Evolutionary conservation across 2,888 invertebrate genomes (phyloP), one percentile per base, ranked within the genome.

Genomic region (Phortica magna): DNA sequence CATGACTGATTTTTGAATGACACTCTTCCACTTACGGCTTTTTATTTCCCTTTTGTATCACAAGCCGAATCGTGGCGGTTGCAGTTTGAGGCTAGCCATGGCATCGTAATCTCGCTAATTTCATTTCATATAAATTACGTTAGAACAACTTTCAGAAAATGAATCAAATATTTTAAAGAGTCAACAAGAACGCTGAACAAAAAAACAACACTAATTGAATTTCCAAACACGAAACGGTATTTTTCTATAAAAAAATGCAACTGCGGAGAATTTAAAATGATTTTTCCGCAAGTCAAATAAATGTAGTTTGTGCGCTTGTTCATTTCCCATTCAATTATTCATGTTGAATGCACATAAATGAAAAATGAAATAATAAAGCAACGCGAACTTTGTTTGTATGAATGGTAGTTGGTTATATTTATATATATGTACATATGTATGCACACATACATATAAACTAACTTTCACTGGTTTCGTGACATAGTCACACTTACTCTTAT

Each of bases 401-500:
- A n/a, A n/a, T n/a, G n/a, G n/a, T n/a, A n/a, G n/a, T 68, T 68
- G 42, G 17, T 68, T 65, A 4, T 39, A 14, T 41, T 41, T 55
- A 14, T 55, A 1, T 55, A 7, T 55, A 14, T 14, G 2, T 55
- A 1, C 2, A 17, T n/a, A 6, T 14, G 7, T 7, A 14, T 0
- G 55, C 14, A 17, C 14, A 14, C 31, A 17, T 7, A 19, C 17
- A 22, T 61, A 48, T 48, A 48, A 9, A 2, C 7, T 6, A 2
- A 48, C 48, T 48, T 48, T 48, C 14, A 6, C 48, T 48, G 48
- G 5, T 14, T 48, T 48, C 48, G 9, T 12, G 2, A 22, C 10
- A 22, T 61, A 17, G 10, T 19, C 31, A 22, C 17, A 61, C 17
- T n/a, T 61, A 19, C 43, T 48, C 68, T 19, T 43, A 17, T 7